These are phyloP conservation scores for Scaptomyza polygonia DNA, from an alignment of 2,888 invertebrate species.

Conservation along the genomic window DNA sequence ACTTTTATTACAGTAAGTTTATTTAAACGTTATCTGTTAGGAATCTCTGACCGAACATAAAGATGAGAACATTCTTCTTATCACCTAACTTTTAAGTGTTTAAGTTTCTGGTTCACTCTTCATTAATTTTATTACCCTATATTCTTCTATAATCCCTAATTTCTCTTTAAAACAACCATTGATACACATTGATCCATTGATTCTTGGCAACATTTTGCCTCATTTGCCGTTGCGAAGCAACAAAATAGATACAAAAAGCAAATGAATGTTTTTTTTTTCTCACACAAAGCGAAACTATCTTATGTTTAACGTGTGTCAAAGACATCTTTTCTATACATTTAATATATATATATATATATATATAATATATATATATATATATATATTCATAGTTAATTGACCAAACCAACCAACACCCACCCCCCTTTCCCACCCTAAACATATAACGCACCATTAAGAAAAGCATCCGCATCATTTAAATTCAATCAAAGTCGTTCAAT, in stretches of 20 bases:
- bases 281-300: background rate
- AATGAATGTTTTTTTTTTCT: background rate
- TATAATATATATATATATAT: background rate
- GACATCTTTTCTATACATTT: conserved; percentile 1
- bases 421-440: background rate
- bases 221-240: background rate
- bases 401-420: background rate
- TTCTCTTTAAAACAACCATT: too few species aligned
- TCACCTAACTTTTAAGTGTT: too few species aligned
- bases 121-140: too few species aligned
- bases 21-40: too few species aligned
- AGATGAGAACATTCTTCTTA: too few species aligned
- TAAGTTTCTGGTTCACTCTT: too few species aligned
- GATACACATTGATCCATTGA: too few species aligned
- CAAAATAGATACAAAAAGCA: background rate
- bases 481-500: conserved; percentile 59
- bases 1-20: too few species aligned
- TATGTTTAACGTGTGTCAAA: background rate
- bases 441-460: conserved; percentile 50
- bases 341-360: background rate
- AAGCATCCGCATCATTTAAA: conserved; percentile 57
- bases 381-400: conserved; percentile 24
- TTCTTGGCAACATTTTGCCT: too few species aligned
- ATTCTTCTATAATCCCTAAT: too few species aligned
- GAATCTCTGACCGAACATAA: too few species aligned